Evolutionary conservation across 1,140 invertebrate genomes (phyloP).

Genomic region (Philotrypesis tridentata): DNA sequence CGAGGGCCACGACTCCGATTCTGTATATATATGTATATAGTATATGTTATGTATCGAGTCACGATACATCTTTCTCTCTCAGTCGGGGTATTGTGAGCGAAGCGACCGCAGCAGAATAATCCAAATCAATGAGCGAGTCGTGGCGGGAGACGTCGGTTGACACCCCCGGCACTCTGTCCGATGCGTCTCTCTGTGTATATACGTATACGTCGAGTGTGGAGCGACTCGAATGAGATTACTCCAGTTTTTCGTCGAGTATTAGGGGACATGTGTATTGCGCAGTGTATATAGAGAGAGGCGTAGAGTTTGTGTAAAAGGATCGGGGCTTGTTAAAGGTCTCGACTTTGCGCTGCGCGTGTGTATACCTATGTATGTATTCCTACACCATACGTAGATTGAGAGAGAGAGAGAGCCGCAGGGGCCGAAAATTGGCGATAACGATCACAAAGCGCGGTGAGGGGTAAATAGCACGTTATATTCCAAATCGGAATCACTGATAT

Average conservation of each 20-base stretch:
- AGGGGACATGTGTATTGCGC: slow-evolving; percentile 5
- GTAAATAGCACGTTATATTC: slow-evolving; percentile 30
- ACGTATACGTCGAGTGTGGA: background rate
- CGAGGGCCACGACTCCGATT: background rate
- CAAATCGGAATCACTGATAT: background rate
- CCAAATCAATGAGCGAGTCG: slow-evolving; percentile 41
- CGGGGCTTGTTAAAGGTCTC: slow-evolving; percentile 31
- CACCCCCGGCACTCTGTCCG: slow-evolving; percentile 27
- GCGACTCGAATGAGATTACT: slow-evolving; percentile 32
- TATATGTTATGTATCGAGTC: background rate
- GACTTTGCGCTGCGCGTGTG: background rate
- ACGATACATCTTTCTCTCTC: background rate
- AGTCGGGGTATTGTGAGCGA: background rate
- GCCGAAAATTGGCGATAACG: slow-evolving; percentile 57
- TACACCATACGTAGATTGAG: slow-evolving; percentile 13
- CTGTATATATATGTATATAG: background rate
- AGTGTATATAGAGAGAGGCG: background rate
- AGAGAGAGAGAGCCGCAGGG: slow-evolving; percentile 3
- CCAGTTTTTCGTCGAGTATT: slow-evolving; percentile 27
- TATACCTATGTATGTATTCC: background rate
- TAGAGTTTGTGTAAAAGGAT: slow-evolving; percentile 20
- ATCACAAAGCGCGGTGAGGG: slow-evolving; percentile 48
- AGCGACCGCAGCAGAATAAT: background rate
- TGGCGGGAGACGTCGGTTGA: slow-evolving; percentile 21
- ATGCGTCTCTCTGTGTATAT: background rate